phyloP scores from a whole-genome alignment of 2,888 invertebrate species.

The Osmoderma eremita region DNA sequence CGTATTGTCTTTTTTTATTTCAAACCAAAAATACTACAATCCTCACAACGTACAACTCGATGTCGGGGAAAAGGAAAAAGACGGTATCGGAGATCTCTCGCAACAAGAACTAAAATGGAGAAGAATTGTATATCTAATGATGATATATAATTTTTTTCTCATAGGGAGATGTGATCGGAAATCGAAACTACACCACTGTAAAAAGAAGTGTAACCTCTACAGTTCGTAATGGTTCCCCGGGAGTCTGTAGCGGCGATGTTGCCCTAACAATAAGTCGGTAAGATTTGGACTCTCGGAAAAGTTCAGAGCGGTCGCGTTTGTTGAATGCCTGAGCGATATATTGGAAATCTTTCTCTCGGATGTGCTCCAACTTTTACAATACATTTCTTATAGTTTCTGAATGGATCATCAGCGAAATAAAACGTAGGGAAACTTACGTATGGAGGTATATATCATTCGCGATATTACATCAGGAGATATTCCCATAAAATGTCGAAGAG shows the following conservation, averaged over 20 bases:
- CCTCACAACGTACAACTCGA: neutral
- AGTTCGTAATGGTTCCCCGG: too few relatives aligned
- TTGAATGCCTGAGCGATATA: slow-evolving; percentile 25
- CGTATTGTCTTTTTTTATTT: slow-evolving; percentile 23
- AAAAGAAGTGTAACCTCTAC: too few relatives aligned
- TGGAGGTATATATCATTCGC: slow-evolving; percentile 16
- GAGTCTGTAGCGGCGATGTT: neutral
- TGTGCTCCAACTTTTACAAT: slow-evolving; percentile 21
- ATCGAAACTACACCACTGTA: neutral
- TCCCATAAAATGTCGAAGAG: too few relatives aligned
- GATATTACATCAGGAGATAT: too few relatives aligned
- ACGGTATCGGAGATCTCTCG: neutral
- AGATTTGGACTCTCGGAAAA: slow-evolving; percentile 24
- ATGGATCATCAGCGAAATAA: slow-evolving; percentile 11
- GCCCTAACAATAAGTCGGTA: slow-evolving; percentile 1
- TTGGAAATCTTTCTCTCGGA: slow-evolving; percentile 31
- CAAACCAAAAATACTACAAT: neutral
- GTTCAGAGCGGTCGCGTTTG: neutral
- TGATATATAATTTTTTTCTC: slow-evolving; percentile 17
- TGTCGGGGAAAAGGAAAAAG: neutral
- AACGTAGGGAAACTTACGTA: slow-evolving; percentile 1
- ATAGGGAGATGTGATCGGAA: slow-evolving; percentile 10
- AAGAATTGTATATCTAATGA: slow-evolving; percentile 17
- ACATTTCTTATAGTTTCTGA: slow-evolving; percentile 15
- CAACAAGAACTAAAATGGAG: too few relatives aligned